phyloP scores from a whole-genome alignment of 2,797 vertebrate species.

The Carcharodon carcharias region DNA sequence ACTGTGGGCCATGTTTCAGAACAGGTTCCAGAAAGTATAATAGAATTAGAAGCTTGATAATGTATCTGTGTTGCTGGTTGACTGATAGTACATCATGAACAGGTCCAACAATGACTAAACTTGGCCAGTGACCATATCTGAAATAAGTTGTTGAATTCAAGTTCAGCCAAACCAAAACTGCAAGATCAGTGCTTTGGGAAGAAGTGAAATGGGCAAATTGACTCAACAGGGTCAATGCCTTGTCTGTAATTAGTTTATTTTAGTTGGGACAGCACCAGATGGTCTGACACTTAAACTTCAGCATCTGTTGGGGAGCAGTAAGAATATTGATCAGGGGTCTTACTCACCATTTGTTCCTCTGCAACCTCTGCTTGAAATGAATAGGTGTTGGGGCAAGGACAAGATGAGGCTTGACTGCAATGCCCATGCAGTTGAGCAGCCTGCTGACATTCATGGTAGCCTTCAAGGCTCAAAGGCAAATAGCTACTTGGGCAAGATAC shows the following conservation, averaged over 20 bases:
- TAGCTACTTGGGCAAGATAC: background rate
- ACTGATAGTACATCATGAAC: background rate
- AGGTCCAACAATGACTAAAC: background rate
- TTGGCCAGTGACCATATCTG: background rate
- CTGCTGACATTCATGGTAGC: background rate
- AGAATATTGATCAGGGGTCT: background rate
- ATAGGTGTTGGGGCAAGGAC: background rate
- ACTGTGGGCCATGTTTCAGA: background rate
- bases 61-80: background rate
- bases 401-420: background rate
- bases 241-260: background rate
- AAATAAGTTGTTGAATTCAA: background rate
- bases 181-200: background rate
- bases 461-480: background rate
- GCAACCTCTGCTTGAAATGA: background rate
- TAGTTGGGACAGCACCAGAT: background rate
- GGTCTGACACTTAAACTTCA: background rate
- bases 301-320: background rate
- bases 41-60: conserved; percentile 8
- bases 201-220: background rate
- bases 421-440: background rate
- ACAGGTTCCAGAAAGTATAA: background rate
- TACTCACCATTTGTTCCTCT: background rate
- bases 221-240: background rate
- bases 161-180: background rate